Base-by-base conservation (phyloP, 2,888 invertebrate genomes). In the Pollenia labialis region DNA sequence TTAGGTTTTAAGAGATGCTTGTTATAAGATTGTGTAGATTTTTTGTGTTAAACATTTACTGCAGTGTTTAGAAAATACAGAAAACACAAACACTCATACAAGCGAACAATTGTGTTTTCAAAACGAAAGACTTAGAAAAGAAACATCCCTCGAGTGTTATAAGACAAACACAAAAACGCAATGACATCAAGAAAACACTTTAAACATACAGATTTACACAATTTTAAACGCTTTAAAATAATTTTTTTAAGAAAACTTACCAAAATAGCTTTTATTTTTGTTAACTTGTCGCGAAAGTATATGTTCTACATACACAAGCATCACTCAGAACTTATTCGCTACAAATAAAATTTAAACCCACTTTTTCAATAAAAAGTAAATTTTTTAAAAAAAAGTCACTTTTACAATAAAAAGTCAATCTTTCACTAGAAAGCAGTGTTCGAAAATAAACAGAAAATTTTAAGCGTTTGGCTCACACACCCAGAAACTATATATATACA, bases 21-120 rank as follows among this genome's bases (percentile, higher is more conserved):
- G 84, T 81, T 81, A 56, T 44, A 48, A 87, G 87, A 87, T 87
- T 77, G 81, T 87, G 86, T 83, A 76, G 72, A 72, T 60, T 52
- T 80, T 81, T 83, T 72, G 75, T 87, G 83, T 87, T 81, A 79
- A 86, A 86, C 83, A 86, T 79, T 82, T 74, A 75, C 82, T 54
- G 64, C 40, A 75, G 58, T 58, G 66, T 56, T 52, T 71, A 50
- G 50, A 32, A 77, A 77, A 68, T 46, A 50, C 74, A 66, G 56
- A 69, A 80, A 14, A 40, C n/a, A 48, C 9, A 54, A 32, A 58
- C 50, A 32, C 12, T 48, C 32, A 52, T 11, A 58, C 40, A 42
- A 54, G 44, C 14, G 44, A 46, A 71, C 52, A 16, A 52, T 62
- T 18, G 6, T 54, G 2, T 71, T 58, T 18, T 14, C 14, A 52